These are phyloP conservation scores for Gnathonemus echidnorhynchus DNA, from an alignment of 2,113 vertebrate species.

Conservation along the genomic window DNA sequence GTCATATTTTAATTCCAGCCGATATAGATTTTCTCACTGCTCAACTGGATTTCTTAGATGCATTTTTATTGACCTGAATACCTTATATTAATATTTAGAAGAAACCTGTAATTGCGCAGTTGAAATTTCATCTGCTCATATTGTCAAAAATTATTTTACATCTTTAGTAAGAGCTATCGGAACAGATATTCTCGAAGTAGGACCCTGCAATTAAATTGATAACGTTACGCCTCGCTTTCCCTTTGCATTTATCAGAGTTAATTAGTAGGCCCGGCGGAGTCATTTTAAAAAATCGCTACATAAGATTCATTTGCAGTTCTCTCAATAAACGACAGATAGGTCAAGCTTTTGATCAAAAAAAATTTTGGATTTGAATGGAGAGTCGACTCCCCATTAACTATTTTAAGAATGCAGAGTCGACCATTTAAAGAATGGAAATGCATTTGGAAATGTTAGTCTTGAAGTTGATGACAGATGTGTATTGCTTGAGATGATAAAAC, in stretches of 20 bases:
- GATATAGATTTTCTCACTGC: not conserved
- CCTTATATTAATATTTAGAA: not conserved
- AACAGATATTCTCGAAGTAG: not conserved
- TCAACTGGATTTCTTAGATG: not conserved
- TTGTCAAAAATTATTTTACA: not conserved
- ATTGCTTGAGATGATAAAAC: not conserved
- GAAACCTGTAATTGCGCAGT: not conserved
- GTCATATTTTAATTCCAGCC: not conserved
- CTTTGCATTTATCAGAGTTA: not conserved
- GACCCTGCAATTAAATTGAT: not conserved
- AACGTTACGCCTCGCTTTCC: not conserved
- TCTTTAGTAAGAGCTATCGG: not conserved
- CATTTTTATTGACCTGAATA: not conserved
- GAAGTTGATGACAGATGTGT: not conserved
- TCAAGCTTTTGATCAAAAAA: not conserved
- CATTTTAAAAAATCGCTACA: not conserved
- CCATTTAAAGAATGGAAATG: not conserved
- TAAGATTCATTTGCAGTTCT: not conserved
- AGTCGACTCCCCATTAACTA: not conserved
- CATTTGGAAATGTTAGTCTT: constrained; percentile 1
- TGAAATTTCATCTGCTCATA: not conserved
- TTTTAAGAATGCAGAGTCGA: not conserved
- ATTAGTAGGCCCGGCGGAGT: not conserved
- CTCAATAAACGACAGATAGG: not conserved
- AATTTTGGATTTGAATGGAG: not conserved